phyloP scores from a whole-genome alignment of 1,140 invertebrate species.

The Diachasmimorpha longicaudata region DNA sequence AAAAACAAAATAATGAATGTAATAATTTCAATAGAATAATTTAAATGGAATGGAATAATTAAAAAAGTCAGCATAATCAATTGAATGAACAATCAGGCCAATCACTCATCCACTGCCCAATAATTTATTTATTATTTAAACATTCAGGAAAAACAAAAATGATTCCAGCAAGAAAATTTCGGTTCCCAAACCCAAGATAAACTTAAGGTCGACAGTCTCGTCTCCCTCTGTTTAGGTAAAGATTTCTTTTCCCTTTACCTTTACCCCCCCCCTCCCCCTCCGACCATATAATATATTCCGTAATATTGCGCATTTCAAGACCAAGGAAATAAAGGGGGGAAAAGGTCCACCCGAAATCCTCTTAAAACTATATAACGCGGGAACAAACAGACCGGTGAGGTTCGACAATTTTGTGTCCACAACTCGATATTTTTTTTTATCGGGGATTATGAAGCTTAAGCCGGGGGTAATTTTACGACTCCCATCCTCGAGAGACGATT shows the following conservation, averaged over 20 bases:
- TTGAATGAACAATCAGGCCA: too few relatives aligned
- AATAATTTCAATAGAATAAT: too few relatives aligned
- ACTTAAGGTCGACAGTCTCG: too few relatives aligned
- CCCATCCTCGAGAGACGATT: background rate
- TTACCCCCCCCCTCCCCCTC: background rate
- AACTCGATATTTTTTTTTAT: conserved; percentile 15
- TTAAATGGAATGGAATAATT: too few relatives aligned
- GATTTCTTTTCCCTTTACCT: background rate
- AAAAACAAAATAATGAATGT: too few relatives aligned
- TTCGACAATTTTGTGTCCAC: background rate
- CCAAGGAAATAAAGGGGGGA: background rate
- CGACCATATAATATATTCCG: background rate
- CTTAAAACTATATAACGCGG: conserved; percentile 26
- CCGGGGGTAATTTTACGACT: conserved; percentile 21
- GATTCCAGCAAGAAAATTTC: too few relatives aligned
- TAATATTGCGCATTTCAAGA: conserved; percentile 2
- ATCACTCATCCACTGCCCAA: too few relatives aligned
- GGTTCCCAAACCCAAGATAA: too few relatives aligned
- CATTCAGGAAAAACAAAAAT: too few relatives aligned
- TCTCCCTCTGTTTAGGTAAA: background rate
- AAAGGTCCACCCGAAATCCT: conserved; percentile 13
- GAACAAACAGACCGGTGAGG: conserved; percentile 21
- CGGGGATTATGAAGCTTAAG: conserved; percentile 7
- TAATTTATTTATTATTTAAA: too few relatives aligned
- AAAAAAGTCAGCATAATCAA: too few relatives aligned